Evolutionary conservation across 2,797 vertebrate genomes (phyloP).

Genomic region (Scomberomorus guttatus): DNA sequence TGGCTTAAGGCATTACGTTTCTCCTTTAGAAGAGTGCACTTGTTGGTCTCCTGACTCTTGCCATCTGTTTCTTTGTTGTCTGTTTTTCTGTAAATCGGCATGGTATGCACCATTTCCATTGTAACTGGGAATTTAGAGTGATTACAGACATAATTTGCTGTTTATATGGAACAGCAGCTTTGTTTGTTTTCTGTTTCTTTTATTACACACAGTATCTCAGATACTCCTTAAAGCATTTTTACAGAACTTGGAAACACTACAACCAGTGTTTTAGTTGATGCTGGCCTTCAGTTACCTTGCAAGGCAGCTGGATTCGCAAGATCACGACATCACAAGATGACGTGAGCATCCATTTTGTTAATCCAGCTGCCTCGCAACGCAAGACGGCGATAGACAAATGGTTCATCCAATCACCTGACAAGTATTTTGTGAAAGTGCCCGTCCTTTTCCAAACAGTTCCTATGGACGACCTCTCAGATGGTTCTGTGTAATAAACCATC

Average conservation of each 20-base stretch:
- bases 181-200: background rate
- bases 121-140: background rate
- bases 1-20: no score
- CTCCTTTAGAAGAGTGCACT: background rate
- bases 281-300: background rate
- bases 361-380: no score
- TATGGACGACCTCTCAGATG: no score
- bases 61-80: conserved; percentile 25
- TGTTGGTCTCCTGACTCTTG: background rate
- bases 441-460: no score
- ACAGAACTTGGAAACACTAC: no score
- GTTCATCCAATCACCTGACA: no score
- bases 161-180: conserved; percentile 4
- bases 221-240: background rate
- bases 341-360: no score
- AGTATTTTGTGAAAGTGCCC: no score
- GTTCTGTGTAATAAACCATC: no score
- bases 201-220: conserved; percentile 4
- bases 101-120: conserved; percentile 3
- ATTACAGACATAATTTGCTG: background rate
- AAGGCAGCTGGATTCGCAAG: no score
- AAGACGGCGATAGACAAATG: no score
- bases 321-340: no score
- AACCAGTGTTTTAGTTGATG: background rate
- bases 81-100: conserved; percentile 12